Conservation (phyloP, 2,797 vertebrate species). For the Gobionotothen gibberifrons region DNA sequence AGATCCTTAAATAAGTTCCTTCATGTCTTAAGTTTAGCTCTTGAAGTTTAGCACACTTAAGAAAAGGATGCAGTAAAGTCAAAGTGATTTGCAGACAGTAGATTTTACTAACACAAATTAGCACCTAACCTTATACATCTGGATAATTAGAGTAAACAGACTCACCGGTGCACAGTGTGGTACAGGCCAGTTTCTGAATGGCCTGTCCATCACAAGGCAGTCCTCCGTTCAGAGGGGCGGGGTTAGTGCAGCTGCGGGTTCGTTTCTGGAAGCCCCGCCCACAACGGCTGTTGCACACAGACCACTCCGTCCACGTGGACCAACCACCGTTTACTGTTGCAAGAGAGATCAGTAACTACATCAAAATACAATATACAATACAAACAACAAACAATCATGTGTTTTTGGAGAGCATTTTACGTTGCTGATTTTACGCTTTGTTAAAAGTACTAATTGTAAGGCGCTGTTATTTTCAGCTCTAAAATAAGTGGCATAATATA, state of each 20-base stretch:
- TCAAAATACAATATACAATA: neutral
- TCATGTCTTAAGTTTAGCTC: too few species aligned
- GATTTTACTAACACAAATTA: neutral
- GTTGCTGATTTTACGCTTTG: neutral
- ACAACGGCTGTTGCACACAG: slow-evolving; percentile 91
- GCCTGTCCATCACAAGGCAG: slow-evolving; percentile 92
- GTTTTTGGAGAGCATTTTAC: neutral
- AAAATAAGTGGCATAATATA: neutral
- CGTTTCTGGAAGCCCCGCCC: slow-evolving; percentile 94
- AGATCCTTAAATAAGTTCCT: too few species aligned
- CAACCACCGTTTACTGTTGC: slow-evolving; percentile 92
- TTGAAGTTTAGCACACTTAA: neutral
- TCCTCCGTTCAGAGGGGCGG: slow-evolving; percentile 93
- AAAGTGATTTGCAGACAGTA: neutral
- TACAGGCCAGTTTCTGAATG: slow-evolving; percentile 92
- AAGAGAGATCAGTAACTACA: slow-evolving; percentile 34
- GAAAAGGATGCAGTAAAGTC: neutral
- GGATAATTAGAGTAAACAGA: neutral
- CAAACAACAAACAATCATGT: neutral
- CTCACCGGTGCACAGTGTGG: slow-evolving; percentile 91
- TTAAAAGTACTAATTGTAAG: neutral
- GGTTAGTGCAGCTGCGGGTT: slow-evolving; percentile 94
- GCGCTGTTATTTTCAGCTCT: neutral
- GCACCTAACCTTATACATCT: neutral
- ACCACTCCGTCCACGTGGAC: slow-evolving; percentile 97